Conservation (phyloP, 2,797 vertebrate genomes). For the Tarsius wallacei region DNA sequence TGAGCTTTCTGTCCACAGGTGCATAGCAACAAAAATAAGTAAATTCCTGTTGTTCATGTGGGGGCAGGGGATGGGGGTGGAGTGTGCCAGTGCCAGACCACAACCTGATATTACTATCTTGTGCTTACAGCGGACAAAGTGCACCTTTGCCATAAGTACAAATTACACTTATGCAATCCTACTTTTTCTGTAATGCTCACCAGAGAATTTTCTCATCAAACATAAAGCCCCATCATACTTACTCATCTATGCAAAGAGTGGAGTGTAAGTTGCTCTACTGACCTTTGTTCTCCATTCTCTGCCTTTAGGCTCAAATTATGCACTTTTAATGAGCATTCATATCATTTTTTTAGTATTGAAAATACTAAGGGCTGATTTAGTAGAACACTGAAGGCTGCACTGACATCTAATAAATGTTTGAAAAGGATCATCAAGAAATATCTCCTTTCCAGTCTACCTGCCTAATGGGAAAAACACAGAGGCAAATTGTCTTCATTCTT, state of each 20-base stretch:
- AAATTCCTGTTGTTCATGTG: not conserved
- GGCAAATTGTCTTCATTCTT: conserved; percentile 67
- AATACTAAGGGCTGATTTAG: conserved; percentile 33
- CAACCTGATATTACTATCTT: not conserved
- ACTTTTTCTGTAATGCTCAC: not conserved
- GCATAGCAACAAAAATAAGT: conserved; percentile 23
- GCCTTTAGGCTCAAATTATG: conserved; percentile 13
- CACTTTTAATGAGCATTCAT: conserved; percentile 56
- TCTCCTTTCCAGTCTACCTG: conserved; percentile 57
- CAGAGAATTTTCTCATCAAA: conserved; percentile 42
- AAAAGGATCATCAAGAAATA: conserved; percentile 52
- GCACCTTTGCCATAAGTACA: not conserved
- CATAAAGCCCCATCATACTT: not conserved
- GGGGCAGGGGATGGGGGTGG: not conserved
- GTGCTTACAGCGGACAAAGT: conserved; percentile 21
- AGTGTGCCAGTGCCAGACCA: not conserved
- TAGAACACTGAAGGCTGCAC: not conserved
- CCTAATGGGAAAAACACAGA: conserved; percentile 18
- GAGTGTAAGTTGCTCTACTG: not conserved
- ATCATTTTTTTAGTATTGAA: conserved; percentile 4
- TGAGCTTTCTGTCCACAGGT: not conserved
- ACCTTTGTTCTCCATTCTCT: conserved; percentile 33
- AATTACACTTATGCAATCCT: not conserved
- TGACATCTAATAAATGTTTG: conserved; percentile 50
- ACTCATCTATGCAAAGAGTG: not conserved